A percentile compares a stretch with the other conserved stretches of the same genome.
Conservation (phyloP, 2,888 invertebrate genomes). For the Candidula unifasciata region DNA sequence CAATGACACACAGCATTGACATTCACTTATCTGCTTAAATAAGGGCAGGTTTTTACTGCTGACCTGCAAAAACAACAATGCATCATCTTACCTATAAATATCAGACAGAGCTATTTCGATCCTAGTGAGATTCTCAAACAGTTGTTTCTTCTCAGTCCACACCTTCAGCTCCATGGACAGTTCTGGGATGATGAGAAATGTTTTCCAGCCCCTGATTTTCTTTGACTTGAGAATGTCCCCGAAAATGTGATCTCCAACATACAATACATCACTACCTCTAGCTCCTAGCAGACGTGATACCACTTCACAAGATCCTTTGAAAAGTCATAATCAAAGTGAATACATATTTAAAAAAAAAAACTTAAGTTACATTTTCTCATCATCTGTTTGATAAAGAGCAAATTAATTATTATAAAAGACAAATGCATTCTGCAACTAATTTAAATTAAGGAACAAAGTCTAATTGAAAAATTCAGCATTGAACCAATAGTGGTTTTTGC, state of each 20-base stretch:
- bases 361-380: neutral
- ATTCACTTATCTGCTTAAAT: too few species aligned
- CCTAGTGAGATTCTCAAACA: conserved; percentile 93
- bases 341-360: neutral
- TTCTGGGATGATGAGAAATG: conserved; percentile 98
- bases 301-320: conserved; percentile 89
- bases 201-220: conserved; percentile 98
- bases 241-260: conserved; percentile 99
- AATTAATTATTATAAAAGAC: too few species aligned
- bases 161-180: conserved; percentile 95
- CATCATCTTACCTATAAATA: conserved; percentile 88
- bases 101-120: conserved; percentile 92
- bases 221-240: conserved; percentile 99
- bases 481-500: too few species aligned
- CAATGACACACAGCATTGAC: too few species aligned
- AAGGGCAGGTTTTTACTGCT: too few species aligned
- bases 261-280: conserved; percentile 97
- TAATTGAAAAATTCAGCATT: too few species aligned
- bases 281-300: conserved; percentile 96
- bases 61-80: too few species aligned
- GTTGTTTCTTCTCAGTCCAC: conserved; percentile 96
- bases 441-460: too few species aligned
- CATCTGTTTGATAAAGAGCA: too few species aligned
- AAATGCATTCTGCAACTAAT: too few species aligned
- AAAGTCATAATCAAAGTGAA: neutral